Evolutionary conservation across 2,888 invertebrate species (phyloP).

Genomic region (Psylliodes chrysocephalus): DNA sequence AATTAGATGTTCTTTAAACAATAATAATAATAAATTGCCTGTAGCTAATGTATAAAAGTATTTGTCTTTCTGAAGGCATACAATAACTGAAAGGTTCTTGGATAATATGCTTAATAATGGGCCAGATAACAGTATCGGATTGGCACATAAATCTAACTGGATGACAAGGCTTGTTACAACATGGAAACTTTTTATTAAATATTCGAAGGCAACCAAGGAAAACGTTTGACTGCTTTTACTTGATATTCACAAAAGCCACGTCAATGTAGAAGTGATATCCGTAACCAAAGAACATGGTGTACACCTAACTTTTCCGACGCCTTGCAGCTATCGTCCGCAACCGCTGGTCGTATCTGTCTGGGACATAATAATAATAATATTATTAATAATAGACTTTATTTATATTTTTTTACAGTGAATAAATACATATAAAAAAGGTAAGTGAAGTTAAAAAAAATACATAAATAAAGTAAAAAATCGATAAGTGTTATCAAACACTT

Average conservation of each 20-base stretch:
- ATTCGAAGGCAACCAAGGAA: too few species aligned
- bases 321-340: background rate
- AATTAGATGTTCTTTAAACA: too few species aligned
- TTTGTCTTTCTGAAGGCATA: too few species aligned
- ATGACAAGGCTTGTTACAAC: conserved; percentile 28
- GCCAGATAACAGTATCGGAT: conserved; percentile 26
- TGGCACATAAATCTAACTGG: conserved; percentile 25
- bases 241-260: background rate
- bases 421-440: too few species aligned
- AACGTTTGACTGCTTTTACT: background rate
- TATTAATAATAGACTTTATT: too few species aligned
- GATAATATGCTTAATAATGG: conserved; percentile 29
- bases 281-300: background rate
- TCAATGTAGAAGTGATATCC: too few species aligned
- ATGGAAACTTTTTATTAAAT: conserved; percentile 27
- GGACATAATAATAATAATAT: background rate
- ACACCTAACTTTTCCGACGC: background rate
- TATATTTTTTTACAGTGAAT: too few species aligned
- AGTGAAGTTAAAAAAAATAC: too few species aligned
- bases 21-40: too few species aligned
- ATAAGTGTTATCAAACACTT: too few species aligned
- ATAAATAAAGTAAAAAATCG: too few species aligned
- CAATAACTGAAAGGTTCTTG: conserved; percentile 10
- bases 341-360: background rate
- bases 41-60: too few species aligned